Evolutionary conservation across 2,888 invertebrate species (phyloP).

Genomic region (Napeogenes inachia): DNA sequence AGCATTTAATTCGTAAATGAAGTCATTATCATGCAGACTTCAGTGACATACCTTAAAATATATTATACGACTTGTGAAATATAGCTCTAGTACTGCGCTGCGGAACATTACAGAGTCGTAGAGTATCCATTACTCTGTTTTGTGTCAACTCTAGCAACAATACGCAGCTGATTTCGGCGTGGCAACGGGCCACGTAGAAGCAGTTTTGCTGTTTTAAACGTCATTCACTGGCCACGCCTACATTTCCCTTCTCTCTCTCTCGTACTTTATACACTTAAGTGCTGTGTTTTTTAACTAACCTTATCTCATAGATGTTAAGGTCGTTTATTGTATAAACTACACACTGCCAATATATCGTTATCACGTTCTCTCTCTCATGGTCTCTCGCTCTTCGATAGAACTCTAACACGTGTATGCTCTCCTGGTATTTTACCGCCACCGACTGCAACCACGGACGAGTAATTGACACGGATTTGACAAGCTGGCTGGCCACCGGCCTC

Average conservation of each 20-base stretch:
- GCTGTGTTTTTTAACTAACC: constrained; percentile 40
- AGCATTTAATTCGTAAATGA: no score
- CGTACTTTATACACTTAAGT: constrained; percentile 26
- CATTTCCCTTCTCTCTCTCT: constrained; percentile 46
- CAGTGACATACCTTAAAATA: no score
- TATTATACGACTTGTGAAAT: no score
- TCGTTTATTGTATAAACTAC: constrained; percentile 35
- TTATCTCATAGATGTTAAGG: constrained; percentile 38
- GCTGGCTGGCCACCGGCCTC: constrained; percentile 43
- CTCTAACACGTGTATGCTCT: constrained; percentile 51
- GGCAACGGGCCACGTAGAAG: constrained; percentile 59
- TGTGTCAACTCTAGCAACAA: constrained; percentile 17
- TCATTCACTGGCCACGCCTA: constrained; percentile 59
- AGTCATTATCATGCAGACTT: no score
- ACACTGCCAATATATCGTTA: constrained; percentile 35
- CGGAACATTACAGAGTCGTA: constrained; percentile 4
- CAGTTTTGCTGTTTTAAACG: constrained; percentile 56
- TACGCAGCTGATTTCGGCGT: constrained; percentile 71
- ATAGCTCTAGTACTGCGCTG: no score
- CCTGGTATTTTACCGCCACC: constrained; percentile 76
- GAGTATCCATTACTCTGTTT: constrained; percentile 30
- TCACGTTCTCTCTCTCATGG: constrained; percentile 44
- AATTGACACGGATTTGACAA: constrained; percentile 70
- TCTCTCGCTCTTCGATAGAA: constrained; percentile 44
- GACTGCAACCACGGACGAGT: constrained; percentile 72